A percentile compares a stretch with the other conserved stretches of the same genome.
Conservation (phyloP, 2,797 vertebrate genomes). For the Babyrousa celebensis region DNA sequence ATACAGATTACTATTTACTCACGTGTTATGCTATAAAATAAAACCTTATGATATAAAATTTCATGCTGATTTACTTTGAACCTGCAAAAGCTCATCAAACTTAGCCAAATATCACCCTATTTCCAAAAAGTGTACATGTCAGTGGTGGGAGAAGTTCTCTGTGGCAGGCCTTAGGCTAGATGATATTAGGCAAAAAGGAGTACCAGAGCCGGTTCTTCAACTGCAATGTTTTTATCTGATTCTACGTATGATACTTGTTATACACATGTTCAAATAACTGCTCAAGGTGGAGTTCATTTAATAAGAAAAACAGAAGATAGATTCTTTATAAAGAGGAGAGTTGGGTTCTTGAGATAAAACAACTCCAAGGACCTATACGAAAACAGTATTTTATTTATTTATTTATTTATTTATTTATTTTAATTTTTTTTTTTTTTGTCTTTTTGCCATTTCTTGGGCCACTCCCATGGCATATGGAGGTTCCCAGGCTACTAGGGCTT, state of each 20-base stretch:
- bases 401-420: too few species aligned
- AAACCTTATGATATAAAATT: conserved; percentile 19
- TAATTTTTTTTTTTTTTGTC: too few species aligned
- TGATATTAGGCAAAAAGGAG: neutral
- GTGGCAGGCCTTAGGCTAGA: neutral
- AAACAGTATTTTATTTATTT: neutral
- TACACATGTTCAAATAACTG: conserved; percentile 47
- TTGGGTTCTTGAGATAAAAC: conserved; percentile 55
- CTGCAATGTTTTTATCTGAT: conserved; percentile 30
- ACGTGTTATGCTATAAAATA: neutral
- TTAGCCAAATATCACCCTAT: neutral
- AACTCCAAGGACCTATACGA: conserved; percentile 55
- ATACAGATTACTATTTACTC: neutral
- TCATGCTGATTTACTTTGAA: conserved; percentile 52
- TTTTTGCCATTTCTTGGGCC: too few species aligned
- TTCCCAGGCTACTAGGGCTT: too few species aligned
- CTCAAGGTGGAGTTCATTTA: conserved; percentile 11
- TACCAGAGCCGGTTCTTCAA: neutral
- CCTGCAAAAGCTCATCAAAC: neutral
- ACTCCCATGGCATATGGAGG: too few species aligned
- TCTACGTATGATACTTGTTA: conserved; percentile 11
- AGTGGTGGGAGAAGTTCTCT: neutral
- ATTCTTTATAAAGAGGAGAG: conserved; percentile 17
- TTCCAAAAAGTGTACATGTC: neutral
- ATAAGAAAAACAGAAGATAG: conserved; percentile 42